Percentiles rank a stretch among this genome's conserved stretches.
Evolutionary conservation across 2,113 vertebrate species (phyloP).

Genomic region (Asarcornis scutulata): DNA sequence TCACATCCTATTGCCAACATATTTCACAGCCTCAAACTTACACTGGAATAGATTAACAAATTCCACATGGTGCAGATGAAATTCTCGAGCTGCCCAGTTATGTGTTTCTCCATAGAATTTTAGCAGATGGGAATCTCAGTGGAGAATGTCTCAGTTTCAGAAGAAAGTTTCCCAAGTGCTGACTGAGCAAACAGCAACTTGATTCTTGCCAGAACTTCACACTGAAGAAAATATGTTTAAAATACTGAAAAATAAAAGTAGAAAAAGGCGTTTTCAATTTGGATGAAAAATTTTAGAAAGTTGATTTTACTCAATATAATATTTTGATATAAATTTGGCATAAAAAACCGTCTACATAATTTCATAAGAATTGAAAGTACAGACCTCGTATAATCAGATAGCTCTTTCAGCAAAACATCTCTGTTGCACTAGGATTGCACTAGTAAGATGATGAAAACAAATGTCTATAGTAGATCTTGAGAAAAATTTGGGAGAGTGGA

Average conservation of each 20-base stretch:
- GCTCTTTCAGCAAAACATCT: background rate
- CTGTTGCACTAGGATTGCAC: background rate
- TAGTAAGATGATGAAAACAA: background rate
- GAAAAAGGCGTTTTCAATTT: background rate
- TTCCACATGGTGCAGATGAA: background rate
- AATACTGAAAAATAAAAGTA: background rate
- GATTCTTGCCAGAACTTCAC: background rate
- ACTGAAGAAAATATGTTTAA: background rate
- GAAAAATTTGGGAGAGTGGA: background rate
- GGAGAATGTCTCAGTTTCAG: background rate
- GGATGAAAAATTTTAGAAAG: background rate
- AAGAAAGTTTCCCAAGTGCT: background rate
- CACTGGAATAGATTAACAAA: background rate
- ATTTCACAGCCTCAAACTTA: background rate
- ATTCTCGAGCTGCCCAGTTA: background rate
- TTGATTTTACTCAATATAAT: background rate
- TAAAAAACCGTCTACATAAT: background rate
- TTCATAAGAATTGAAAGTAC: background rate
- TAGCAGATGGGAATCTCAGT: background rate
- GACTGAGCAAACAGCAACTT: background rate
- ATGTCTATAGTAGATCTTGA: background rate
- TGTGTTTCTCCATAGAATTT: background rate
- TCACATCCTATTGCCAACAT: background rate
- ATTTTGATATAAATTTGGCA: background rate
- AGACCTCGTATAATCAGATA: background rate